Conservation (phyloP, 2,113 vertebrate genomes). For the Carassius auratus region DNA sequence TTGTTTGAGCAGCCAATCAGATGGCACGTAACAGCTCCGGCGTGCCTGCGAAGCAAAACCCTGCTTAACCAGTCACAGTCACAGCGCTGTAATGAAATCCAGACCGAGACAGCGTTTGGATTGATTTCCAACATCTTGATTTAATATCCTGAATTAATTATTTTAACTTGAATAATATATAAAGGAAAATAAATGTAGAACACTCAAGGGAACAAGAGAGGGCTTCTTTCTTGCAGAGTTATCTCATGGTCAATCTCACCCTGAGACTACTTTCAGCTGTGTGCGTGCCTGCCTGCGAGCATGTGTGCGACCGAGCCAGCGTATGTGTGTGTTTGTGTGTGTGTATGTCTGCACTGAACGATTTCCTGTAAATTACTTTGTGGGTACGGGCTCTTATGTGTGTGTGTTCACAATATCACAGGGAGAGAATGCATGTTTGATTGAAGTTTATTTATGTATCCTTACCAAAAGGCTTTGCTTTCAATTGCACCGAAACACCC, state of each 20-base stretch:
- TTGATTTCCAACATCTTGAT: constrained; percentile 85
- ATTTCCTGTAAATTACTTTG: constrained; percentile 37
- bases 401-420: constrained; percentile 12
- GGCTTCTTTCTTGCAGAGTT: constrained; percentile 62
- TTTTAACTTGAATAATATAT: constrained; percentile 83
- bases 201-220: constrained; percentile 70
- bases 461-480: constrained; percentile 2
- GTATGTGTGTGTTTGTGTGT: constrained; percentile 29
- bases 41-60: constrained; percentile 69
- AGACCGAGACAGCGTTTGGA: constrained; percentile 74
- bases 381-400: constrained; percentile 12
- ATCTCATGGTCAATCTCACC: constrained; percentile 65
- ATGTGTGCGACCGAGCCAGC: constrained; percentile 35
- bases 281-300: constrained; percentile 47
- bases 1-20: constrained; percentile 67
- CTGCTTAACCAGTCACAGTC: constrained; percentile 68
- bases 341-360: constrained; percentile 18
- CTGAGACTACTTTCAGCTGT: constrained; percentile 57
- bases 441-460: constrained; percentile 27
- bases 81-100: constrained; percentile 72
- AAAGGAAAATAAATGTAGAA: constrained; percentile 79
- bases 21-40: constrained; percentile 75
- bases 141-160: constrained; percentile 86
- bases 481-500: not conserved
- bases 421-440: constrained; percentile 25